Percentiles rank a stretch among this genome's conserved stretches.
phyloP scores from a whole-genome alignment of 2,113 vertebrate genomes.

The Petromus typicus region DNA sequence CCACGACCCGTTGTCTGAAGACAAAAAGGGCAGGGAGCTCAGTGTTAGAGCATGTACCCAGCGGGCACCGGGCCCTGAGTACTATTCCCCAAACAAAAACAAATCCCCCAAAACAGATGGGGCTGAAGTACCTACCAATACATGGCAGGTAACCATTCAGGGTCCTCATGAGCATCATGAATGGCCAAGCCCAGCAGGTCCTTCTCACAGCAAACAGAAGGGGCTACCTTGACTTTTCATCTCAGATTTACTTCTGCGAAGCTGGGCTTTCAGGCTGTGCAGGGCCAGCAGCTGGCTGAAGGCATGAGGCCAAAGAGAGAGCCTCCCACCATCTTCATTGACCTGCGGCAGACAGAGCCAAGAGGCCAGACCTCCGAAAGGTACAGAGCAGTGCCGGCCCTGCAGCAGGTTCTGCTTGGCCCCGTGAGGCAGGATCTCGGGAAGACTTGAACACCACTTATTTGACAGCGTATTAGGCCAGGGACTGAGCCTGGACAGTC shows the following conservation, averaged over 20 bases:
- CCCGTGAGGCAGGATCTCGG: background rate
- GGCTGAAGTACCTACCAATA: background rate
- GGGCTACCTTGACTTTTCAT: background rate
- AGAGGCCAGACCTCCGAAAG: background rate
- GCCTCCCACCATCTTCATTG: constrained; percentile 84
- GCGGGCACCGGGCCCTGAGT: background rate
- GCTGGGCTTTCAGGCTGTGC: background rate
- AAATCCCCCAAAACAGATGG: background rate
- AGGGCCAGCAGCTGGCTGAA: background rate
- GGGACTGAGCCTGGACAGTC: background rate
- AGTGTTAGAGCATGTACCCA: too few relatives aligned
- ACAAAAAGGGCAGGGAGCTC: too few relatives aligned
- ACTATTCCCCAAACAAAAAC: background rate
- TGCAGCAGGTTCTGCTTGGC: background rate
- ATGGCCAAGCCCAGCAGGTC: background rate
- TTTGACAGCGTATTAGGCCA: background rate
- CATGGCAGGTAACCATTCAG: background rate
- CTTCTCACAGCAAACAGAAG: background rate
- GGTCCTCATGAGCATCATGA: background rate
- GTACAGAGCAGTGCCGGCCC: background rate
- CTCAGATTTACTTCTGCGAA: background rate
- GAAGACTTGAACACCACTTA: background rate
- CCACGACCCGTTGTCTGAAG: background rate
- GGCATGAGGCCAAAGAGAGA: constrained; percentile 54
- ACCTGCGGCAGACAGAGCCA: constrained; percentile 79